Conservation (phyloP, 2,113 vertebrate species). For the Cyphomyrus plagiostoma region DNA sequence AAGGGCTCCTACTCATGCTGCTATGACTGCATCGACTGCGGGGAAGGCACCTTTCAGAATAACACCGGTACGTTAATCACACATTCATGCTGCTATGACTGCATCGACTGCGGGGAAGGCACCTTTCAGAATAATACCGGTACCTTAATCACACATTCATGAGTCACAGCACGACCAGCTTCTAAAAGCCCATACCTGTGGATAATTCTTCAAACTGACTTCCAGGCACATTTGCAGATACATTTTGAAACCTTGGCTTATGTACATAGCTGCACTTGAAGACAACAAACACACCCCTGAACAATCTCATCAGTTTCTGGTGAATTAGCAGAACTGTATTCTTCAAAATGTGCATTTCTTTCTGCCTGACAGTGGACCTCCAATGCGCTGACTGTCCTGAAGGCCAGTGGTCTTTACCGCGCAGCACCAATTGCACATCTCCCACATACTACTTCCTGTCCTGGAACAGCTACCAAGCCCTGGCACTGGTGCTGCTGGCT, state of each 20-base stretch:
- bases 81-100: slow-evolving; percentile 77
- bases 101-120: slow-evolving; percentile 71
- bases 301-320: too few relatives aligned
- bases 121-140: slow-evolving; percentile 61
- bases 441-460: slow-evolving; percentile 57
- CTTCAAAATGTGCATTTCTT: background rate
- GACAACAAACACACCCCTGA: background rate
- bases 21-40: slow-evolving; percentile 78
- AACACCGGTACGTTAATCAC: slow-evolving; percentile 43
- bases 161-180: background rate
- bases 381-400: slow-evolving; percentile 55
- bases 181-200: background rate
- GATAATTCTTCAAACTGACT: background rate
- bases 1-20: slow-evolving; percentile 74
- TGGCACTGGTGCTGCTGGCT: slow-evolving; percentile 42
- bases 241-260: background rate
- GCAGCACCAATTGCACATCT: slow-evolving; percentile 54
- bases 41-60: slow-evolving; percentile 68
- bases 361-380: slow-evolving; percentile 56
- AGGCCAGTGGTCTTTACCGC: slow-evolving; percentile 61
- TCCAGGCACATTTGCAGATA: background rate
- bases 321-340: background rate
- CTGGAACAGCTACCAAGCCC: slow-evolving; percentile 51
- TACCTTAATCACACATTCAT: slow-evolving; percentile 53
- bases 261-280: background rate